A percentile compares a stretch with the other conserved stretches of the same genome.
These are phyloP conservation scores for Characodon lateralis DNA, from an alignment of 2,797 vertebrate genomes.

Conservation along the genomic window DNA sequence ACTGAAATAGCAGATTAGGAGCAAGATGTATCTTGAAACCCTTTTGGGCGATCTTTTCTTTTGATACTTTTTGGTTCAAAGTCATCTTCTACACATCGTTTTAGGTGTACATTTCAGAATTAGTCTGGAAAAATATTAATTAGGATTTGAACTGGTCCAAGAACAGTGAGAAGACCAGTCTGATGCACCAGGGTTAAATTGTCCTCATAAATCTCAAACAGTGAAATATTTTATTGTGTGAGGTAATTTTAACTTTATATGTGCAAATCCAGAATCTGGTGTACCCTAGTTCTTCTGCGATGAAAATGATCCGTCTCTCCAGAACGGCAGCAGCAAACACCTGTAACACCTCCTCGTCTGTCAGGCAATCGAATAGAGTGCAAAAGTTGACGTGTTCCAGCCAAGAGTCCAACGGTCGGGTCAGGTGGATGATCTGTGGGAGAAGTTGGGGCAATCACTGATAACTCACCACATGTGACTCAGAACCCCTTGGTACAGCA, in stretches of 20 bases:
- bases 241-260: not conserved
- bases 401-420: conserved; percentile 90
- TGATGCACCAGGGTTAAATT: not conserved
- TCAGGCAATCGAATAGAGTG: conserved; percentile 84
- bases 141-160: too few species aligned
- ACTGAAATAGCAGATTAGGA: too few species aligned
- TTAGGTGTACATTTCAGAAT: too few species aligned
- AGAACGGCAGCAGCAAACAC: conserved; percentile 88
- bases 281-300: conserved; percentile 92
- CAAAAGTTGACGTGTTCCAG: conserved; percentile 92
- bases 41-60: too few species aligned
- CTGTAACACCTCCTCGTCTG: conserved; percentile 83
- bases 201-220: not conserved
- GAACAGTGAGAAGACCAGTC: too few species aligned
- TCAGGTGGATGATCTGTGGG: conserved; percentile 89
- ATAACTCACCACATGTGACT: not conserved
- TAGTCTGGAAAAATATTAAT: too few species aligned
- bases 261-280: not conserved
- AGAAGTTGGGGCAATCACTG: conserved; percentile 5
- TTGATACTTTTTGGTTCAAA: too few species aligned
- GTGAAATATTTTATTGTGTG: not conserved
- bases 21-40: too few species aligned
- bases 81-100: too few species aligned
- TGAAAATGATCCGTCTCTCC: conserved; percentile 90
- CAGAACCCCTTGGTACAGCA: not conserved